Evolutionary conservation across 2,113 vertebrate genomes (phyloP), one percentile per base, ranked within the genome.

Genomic region (Pachyramphus minor): DNA sequence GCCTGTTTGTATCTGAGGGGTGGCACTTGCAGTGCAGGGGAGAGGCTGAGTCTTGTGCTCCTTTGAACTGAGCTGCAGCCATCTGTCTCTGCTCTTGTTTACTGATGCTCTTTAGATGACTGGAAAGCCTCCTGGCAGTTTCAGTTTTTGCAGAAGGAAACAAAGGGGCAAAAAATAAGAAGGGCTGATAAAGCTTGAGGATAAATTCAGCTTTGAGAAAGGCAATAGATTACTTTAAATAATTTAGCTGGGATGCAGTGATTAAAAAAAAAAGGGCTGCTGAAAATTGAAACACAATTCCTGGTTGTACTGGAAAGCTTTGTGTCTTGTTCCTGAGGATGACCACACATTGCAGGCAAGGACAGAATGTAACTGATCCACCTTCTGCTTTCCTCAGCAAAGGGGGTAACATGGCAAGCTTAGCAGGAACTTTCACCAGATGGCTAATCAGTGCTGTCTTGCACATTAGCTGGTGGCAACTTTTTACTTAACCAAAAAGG

Each of bases 1-100:
- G 45, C 56, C 11, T 50, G 9, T 68, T 75, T 78, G 35, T 45
- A 4, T 81, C 74, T 66, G 84, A 27, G 7, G 49, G 84, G 52
- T 41, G 24, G 71, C 30, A 49, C 80, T 91, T 42, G 59, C 14
- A 56, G 4, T 55, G 49, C 75, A 83, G 80, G 31, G 88, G 75
- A 86, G 87, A 93, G 71, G 75, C 83, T 79, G 68, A 49, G 25
- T 88, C 73, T 62, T 93, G 56, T 73, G 92, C 64, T 75, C 89
- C 41, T 96, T 84, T 93, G 85, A 90, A 86, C 84, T 68, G 96
- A 89, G 84, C 82, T 91, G 63, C 87, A 95, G 77, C 96, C 95
- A 95, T 96, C 96, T 97, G 96, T 96, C 91, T 96, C 82, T 95
- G 84, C 75, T 94, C 94, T 71, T 96, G 96, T 96, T 97, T 97